These are phyloP conservation scores for Cossypha heuglini DNA, from an alignment of 2,797 vertebrate species.

Conservation along the genomic window DNA sequence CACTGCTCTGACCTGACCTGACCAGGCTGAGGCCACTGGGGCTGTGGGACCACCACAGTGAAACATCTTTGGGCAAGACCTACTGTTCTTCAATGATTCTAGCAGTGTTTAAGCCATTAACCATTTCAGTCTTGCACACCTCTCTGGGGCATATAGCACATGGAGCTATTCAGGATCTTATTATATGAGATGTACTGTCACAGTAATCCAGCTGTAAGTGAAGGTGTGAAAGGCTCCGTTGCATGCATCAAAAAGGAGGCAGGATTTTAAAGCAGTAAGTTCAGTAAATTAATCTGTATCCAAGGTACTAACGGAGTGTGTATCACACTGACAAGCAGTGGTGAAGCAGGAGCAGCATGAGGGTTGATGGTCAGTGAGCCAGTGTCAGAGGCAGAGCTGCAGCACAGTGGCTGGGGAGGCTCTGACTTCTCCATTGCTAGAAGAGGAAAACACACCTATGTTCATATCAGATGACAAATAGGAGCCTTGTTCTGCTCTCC, in stretches of 20 bases:
- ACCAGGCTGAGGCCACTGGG: neutral
- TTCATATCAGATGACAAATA: neutral
- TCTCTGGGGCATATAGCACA: accelerated
- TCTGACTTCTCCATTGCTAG: accelerated
- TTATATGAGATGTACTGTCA: neutral
- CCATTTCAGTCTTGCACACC: neutral
- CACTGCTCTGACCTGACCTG: accelerated
- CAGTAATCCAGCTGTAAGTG: neutral
- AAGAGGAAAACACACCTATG: neutral
- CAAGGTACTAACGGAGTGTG: accelerated
- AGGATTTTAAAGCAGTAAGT: neutral
- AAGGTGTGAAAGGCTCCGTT: neutral
- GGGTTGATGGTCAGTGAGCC: neutral
- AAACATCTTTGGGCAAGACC: neutral
- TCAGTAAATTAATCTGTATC: neutral
- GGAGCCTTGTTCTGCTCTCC: neutral
- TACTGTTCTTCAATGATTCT: neutral
- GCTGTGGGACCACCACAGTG: neutral
- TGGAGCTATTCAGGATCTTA: neutral
- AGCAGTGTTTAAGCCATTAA: neutral
- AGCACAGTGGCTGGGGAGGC: accelerated
- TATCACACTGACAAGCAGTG: neutral
- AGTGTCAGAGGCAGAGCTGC: accelerated
- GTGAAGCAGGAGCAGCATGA: neutral
- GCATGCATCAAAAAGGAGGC: neutral